Base-by-base conservation (phyloP, 2,113 vertebrate genomes). In the Pachypanchax playfairii region DNA sequence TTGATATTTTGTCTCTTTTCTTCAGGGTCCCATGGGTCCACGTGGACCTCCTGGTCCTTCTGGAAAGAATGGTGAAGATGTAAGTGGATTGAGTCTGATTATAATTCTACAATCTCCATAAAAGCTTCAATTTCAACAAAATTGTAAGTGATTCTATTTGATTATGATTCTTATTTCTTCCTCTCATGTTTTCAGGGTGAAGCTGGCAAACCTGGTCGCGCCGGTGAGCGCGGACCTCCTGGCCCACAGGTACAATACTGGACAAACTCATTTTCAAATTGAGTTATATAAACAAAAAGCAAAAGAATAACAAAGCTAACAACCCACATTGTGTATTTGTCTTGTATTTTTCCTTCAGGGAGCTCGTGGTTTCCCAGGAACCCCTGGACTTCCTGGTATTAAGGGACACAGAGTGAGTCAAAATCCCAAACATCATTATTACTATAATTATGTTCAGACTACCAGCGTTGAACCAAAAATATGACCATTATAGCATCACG, bases 31-130 rank as follows among this genome's bases (percentile, higher is more conserved):
- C 81, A 95, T 99, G 96, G 97, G 97, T 90, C 96, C 97, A 74
- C 97, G 97, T 66, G 97, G 97, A 67, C 49, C 95, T 1, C 81
- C 95, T 1, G 97, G 97, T 21, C 90, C 96, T 43, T 90, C 96
- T 90, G 97, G 97, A 86, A 99, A 99, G 94, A 98, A 98, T 0
- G 97, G 97, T 92, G 97, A 99, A 87, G 97, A 99, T 35, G 97
- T 99, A 90, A 97, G 88, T 76, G 2, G 14, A 39, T 17, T 11
- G 17, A 0, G 26, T 13, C 33, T 6, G 5, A 15, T 48, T 15
- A 14, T 26, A 5, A 29, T 20, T 62, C 17, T 12, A 5, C 6
- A 3, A 25, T 43, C 25, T 12, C 2, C 1, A 2, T 4, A 6
- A 1, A 28, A 10, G 1, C 33, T 9, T 60, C 22, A 25, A 5